Percentiles rank a stretch among this genome's conserved stretches.
Conservation (phyloP, 2,888 invertebrate species). For the Conchocele bisecta region DNA sequence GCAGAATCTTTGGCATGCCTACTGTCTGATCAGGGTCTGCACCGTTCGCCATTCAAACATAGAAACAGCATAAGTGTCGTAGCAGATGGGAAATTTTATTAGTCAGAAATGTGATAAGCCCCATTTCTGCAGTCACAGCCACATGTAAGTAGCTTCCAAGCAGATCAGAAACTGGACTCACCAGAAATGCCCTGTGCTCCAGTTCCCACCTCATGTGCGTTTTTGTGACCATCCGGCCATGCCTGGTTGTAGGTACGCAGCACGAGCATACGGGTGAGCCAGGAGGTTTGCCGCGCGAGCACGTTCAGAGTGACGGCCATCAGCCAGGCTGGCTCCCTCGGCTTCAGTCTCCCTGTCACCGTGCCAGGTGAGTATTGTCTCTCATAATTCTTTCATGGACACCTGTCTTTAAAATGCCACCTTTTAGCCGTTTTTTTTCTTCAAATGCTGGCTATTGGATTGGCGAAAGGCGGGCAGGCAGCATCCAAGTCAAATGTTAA, state of each 20-base stretch:
- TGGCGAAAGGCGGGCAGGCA: neutral
- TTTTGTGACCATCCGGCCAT: neutral
- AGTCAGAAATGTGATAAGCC: no score
- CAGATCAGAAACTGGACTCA: no score
- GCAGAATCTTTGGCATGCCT: no score
- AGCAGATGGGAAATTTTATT: no score
- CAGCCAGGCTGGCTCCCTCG: slow-evolving; percentile 59
- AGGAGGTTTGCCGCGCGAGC: slow-evolving; percentile 46
- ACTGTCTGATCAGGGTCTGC: no score
- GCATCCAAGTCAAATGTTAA: neutral
- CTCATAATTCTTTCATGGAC: neutral
- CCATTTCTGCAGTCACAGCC: no score
- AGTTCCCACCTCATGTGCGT: neutral
- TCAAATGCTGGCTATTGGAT: neutral
- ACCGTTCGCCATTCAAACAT: no score
- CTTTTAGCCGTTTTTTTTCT: neutral
- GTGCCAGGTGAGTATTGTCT: slow-evolving; percentile 44
- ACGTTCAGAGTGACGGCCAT: slow-evolving; percentile 61
- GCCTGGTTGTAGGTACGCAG: slow-evolving; percentile 23
- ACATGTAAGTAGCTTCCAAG: no score
- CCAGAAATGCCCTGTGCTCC: no score
- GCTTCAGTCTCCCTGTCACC: slow-evolving; percentile 51
- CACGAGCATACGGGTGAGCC: slow-evolving; percentile 20
- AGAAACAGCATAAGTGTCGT: no score
- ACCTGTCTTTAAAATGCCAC: neutral